Evolutionary conservation across 2,797 vertebrate genomes (phyloP), one percentile per base, ranked within the genome.

Genomic region (Pogoniulus pusillus): DNA sequence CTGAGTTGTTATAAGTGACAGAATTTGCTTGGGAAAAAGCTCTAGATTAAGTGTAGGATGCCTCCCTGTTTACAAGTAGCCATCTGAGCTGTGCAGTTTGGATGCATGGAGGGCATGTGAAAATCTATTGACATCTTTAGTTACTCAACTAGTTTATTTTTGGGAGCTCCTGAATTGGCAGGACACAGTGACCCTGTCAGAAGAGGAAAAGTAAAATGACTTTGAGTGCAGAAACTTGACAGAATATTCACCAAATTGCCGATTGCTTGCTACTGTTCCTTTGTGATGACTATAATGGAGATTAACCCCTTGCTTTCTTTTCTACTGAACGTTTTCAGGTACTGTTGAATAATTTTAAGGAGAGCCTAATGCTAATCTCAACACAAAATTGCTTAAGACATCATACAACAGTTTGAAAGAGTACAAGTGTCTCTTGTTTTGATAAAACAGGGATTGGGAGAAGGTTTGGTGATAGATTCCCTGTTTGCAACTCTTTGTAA

Each of bases 131-230:
- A 80, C 92, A 94, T 94, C 84, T 93, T 94, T 26, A 89, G 89
- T 94, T 95, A 95, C 89, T 92, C 93, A 94, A 81, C 84, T 76
- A n/a, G 85, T 94, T 95, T 96, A 94, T 96, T 96, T 96, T 92
- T 85, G 91, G 96, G 74, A 92, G 17, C 74, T 91, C 62, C 7
- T 82, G 64, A 92, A 94, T 78, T 95, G 92, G 91, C 94, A 95
- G 94, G 65, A 96, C 93, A 93, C 71, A 74, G 65, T 89, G 91
- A 93, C 89, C 84, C 94, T 47, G 7, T 75, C 74, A 65, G 89
- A 90, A 95, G 47, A 68, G 58, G 88, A 72, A 32, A 80, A 91
- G 51, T 62, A 16, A 75, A 57, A 58, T 75, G 66, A 63, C 57
- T 92, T 87, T 65, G 68, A 90, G 78, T 81, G 57, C 59, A 89